Evolutionary conservation across 2,113 vertebrate species (phyloP), one percentile per base, ranked within the genome.

Genomic region (Xenopus laevis): DNA sequence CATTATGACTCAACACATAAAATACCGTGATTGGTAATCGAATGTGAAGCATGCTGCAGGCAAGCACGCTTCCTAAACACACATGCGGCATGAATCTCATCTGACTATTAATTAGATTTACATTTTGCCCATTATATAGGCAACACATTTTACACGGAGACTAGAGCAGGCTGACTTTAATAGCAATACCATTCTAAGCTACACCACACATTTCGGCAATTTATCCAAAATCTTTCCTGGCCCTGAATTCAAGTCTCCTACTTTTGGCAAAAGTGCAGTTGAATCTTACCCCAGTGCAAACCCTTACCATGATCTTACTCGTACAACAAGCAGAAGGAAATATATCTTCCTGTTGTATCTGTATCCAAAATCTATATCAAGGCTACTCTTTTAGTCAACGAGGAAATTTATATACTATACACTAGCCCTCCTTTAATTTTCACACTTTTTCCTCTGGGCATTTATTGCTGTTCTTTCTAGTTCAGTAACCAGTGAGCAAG

Each of bases 381-480:
- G 85, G 87, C 91, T 85, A 92, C 92, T 89, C 84, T 90, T 92
- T 91, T 90, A 87, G 88, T 89, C 93, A 93, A 93, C 90, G 96
- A 93, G 91, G 92, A 91, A 94, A 93, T 94, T 93, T 91, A 91
- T 91, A 88, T 92, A 88, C 91, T 92, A 87, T 91, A 91, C 92
- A 87, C 87, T 90, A 91, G 87, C 90, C 91, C 89, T 92, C 90
- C 88, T 90, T 93, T 95, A 95, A 95, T 95, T 93, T 94, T 91
- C 92, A 91, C 92, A 92, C 90, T 93, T 89, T 94, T 94, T 94
- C 95, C 93, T 93, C 93, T 93, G 92, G 94, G 92, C 94, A 92
- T 97, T 95, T 95, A 94, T 94, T 93, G 92, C 92, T 94, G 91
- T 94, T 95, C 92, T 95, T 95, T 97, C 95, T 96, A 93, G 93